A percentile compares a stretch with the other conserved stretches of the same genome.
These are phyloP conservation scores for Grapholita molesta DNA, from an alignment of 1,140 invertebrate genomes.

Conservation along the genomic window DNA sequence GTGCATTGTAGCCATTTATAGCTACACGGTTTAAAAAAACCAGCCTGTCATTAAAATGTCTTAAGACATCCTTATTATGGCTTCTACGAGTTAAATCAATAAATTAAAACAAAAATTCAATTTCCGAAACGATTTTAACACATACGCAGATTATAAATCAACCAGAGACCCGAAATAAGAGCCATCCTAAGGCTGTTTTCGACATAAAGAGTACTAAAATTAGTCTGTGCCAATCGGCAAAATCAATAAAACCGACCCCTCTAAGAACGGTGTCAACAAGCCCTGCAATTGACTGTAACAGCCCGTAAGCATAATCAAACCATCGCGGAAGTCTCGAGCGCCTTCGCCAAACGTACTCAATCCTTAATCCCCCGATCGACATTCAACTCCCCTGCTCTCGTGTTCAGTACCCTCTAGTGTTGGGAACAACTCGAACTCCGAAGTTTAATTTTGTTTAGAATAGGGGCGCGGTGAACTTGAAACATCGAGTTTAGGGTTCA, in stretches of 20 bases:
- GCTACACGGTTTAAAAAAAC: slow-evolving; percentile 4
- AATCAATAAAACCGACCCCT: slow-evolving; percentile 5
- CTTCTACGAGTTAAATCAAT: neutral
- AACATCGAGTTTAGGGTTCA: neutral
- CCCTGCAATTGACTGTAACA: slow-evolving; percentile 5
- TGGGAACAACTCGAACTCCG: neutral
- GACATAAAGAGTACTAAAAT: too few species aligned
- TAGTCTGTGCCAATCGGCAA: neutral
- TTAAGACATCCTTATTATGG: neutral
- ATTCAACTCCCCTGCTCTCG: slow-evolving; percentile 6
- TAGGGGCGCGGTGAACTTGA: neutral
- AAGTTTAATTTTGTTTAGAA: neutral
- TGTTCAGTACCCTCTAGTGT: neutral
- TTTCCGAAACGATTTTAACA: too few species aligned
- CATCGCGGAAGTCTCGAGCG: neutral
- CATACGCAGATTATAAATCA: too few species aligned
- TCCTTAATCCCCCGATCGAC: slow-evolving; percentile 12
- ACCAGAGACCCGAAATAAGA: neutral
- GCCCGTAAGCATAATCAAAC: slow-evolving; percentile 13
- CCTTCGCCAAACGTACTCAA: slow-evolving; percentile 1
- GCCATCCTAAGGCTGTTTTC: neutral
- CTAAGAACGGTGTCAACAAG: slow-evolving; percentile 3
- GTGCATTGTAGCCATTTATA: neutral
- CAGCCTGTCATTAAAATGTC: neutral
- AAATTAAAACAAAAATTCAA: neutral